Evolutionary conservation across 2,797 vertebrate genomes (phyloP), one percentile per base, ranked within the genome.

Genomic region (Synanceia verrucosa): DNA sequence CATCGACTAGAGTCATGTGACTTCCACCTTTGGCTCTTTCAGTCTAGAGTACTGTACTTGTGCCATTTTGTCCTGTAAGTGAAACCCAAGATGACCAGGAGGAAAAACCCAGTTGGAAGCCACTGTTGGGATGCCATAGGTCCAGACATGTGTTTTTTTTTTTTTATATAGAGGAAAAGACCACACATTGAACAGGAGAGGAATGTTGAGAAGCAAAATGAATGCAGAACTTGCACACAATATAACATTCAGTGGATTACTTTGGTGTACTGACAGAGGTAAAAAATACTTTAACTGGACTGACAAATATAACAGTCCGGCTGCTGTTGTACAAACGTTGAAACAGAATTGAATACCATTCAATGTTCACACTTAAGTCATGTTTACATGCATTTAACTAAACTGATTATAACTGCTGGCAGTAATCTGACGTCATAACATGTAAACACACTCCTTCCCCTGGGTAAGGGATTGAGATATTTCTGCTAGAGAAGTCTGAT

Each of bases 291-390:
- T 68, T 9, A 36, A 9, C 6, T 36, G 48, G 21, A 73, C 26
- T 71, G 16, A 55, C n/a, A 73, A 63, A 61, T 52, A 41, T 41
- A 41, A 81, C 37, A 81, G 75, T 63, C 31, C 21, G 14, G 70
- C 72, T 81, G 73, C 58, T 29, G 26, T 41, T 64, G 16, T 34
- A 72, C 52, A 37, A 61, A 37, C 19, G 14, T 39, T 2, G 56
- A 64, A 58, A 21, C 57, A 58, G 36, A 47, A 82, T 31, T 47
- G 13, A 69, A 66, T 19, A 77, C 23, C 48, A 74, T 82, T 65
- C 19, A 34, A 65, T 78, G 51, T 52, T 44, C 29, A 72, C 10
- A 24, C 44, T 62, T 70, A 53, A 65, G 59, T 62, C 51, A 29
- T 24, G 37, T 52, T 64, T 23, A 51, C 43, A 80, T 3, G 3